Conservation (phyloP, 2,113 vertebrate species). For the Campylomormyrus tamandua region DNA sequence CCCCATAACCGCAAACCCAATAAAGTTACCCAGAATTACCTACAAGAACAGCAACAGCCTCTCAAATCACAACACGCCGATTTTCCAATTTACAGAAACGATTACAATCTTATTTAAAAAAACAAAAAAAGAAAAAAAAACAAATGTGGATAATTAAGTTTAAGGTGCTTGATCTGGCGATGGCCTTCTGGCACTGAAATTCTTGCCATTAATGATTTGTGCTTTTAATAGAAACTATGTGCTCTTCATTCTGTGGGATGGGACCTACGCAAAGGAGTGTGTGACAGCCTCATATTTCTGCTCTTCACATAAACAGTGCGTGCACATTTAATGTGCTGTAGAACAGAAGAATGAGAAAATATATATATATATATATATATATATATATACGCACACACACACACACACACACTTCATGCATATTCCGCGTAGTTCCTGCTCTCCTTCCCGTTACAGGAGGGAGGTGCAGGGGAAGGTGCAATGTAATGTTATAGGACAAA, state of each 20-base stretch:
- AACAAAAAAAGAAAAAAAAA: not conserved
- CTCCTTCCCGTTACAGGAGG: not conserved
- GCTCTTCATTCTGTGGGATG: not conserved
- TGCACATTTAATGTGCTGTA: not conserved
- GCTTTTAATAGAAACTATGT: not conserved
- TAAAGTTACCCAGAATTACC: not conserved
- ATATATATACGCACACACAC: too few relatives aligned
- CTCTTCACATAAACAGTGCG: not conserved
- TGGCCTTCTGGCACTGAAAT: not conserved
- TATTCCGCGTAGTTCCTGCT: not conserved
- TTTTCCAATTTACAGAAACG: not conserved
- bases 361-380: not conserved
- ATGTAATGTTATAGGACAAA: not conserved
- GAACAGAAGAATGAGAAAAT: not conserved
- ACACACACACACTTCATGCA: not conserved
- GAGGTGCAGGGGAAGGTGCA: not conserved
- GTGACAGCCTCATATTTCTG: not conserved
- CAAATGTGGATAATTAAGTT: not conserved
- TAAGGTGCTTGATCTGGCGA: not conserved
- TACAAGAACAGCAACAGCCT: not conserved
- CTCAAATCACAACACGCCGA: not conserved
- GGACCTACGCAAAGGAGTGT: not conserved
- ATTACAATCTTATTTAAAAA: not conserved
- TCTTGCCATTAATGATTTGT: not conserved
- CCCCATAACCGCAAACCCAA: not conserved